These are phyloP conservation scores for Phalanger gymnotis DNA, from an alignment of 2,797 vertebrate genomes.

Conservation along the genomic window DNA sequence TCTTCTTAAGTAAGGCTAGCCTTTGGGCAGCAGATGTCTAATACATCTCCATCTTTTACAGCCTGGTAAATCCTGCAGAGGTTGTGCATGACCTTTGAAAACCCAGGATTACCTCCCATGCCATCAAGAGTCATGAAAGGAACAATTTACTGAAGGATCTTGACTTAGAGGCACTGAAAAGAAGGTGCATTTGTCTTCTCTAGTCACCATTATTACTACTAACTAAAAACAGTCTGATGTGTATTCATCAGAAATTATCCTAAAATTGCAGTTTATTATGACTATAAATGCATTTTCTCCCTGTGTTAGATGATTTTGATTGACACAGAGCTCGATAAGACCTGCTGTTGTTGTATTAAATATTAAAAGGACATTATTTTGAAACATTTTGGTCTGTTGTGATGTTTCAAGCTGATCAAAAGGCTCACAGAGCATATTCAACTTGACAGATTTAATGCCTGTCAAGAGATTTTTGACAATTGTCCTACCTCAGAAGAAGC, in stretches of 20 bases:
- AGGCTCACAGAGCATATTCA: slow-evolving; percentile 61
- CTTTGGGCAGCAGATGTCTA: neutral
- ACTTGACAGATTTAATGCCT: slow-evolving; percentile 50
- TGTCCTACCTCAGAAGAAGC: slow-evolving; percentile 45
- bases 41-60: neutral
- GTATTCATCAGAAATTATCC: slow-evolving; percentile 59
- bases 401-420: slow-evolving; percentile 54
- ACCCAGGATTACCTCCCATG: neutral
- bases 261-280: slow-evolving; percentile 56
- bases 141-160: neutral
- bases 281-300: slow-evolving; percentile 60
- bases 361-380: slow-evolving; percentile 70
- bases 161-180: neutral
- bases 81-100: neutral
- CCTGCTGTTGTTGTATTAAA: slow-evolving; percentile 56
- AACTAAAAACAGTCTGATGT: slow-evolving; percentile 64
- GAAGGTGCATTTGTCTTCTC: neutral
- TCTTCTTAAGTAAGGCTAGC: neutral
- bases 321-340: slow-evolving; percentile 62
- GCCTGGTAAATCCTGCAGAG: neutral
- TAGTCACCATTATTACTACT: slow-evolving; percentile 37
- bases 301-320: slow-evolving; percentile 53
- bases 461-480: slow-evolving; percentile 70
- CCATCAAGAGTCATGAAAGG: neutral
- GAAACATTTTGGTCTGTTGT: slow-evolving; percentile 42